Evolutionary conservation across 2,888 invertebrate species (phyloP), one percentile per base, ranked within the genome.

Genomic region (Palloptera scutellata): DNA sequence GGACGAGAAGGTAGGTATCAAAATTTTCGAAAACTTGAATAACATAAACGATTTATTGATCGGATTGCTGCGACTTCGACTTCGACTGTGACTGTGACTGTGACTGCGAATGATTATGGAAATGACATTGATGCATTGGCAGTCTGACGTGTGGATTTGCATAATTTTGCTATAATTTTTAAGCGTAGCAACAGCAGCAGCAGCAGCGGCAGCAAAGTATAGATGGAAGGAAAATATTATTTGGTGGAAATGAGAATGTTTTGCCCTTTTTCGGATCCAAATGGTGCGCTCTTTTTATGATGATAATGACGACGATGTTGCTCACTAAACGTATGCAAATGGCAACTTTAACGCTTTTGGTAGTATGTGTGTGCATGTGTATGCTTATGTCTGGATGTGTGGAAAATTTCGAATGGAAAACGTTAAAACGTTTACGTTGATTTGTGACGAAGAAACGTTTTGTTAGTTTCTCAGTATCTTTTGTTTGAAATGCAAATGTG

Each of bases 121-220:
- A 54, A 60, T 60, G 61, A 59, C 45, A 58, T 54, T 61, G 68
- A 58, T 68, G 61, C 61, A 58, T 64, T 42, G 45, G 55, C 43
- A 15, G n/a, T 11, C 15, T 41, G 64, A 20, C n/a, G 43, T 53
- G 40, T 61, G 61, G 43, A 68, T 68, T 68, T 68, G 68, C 68
- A 68, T 68, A 68, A 65, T 68, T 68, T 65, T n/a, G 65, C 62
- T 20, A 65, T 68, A 61, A 64, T 65, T 61, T 61, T 59, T 13
- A 41, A 54, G 45, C 17, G 48, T 45, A 17, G 20, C 55, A 41
- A 11, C 20, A 51, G 11, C 13, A 48, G 48, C n/a, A n/a, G 48
- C 48, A n/a, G n/a, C 48, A 8, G 43, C 43, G 43, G 43, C 43
- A 10, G 53, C 53, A 53, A n/a, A n/a, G n/a, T n/a, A n/a, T n/a